Conservation (phyloP, 2,797 vertebrate species). For the Molossus molossus region DNA sequence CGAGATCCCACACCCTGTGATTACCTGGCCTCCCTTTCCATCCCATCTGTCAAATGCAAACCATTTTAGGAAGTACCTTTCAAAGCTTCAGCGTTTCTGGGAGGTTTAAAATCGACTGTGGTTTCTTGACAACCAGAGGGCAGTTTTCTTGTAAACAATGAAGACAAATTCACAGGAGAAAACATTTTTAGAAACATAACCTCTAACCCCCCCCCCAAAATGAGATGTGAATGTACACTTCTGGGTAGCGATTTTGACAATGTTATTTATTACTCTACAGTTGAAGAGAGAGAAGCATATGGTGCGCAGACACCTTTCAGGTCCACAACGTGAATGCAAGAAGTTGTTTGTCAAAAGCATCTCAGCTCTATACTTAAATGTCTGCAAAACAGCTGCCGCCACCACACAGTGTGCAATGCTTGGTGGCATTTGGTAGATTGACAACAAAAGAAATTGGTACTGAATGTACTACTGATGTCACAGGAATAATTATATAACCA, state of each 20-base stretch:
- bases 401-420: not conserved
- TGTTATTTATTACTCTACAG: not conserved
- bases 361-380: slow-evolving; percentile 38
- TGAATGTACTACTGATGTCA: slow-evolving; percentile 67
- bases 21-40: not conserved
- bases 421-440: slow-evolving; percentile 71
- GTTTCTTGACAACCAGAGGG: not conserved
- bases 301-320: slow-evolving; percentile 42
- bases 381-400: slow-evolving; percentile 61
- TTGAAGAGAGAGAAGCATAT: not conserved
- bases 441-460: slow-evolving; percentile 73
- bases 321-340: not conserved
- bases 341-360: not conserved
- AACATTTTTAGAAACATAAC: slow-evolving; percentile 65
- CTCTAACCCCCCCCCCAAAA: not conserved
- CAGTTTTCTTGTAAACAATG: not conserved
- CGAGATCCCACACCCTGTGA: rapidly evolving
- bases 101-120: not conserved
- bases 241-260: slow-evolving; percentile 25
- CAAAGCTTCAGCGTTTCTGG: not conserved
- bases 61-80: not conserved
- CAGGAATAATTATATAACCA: slow-evolving; percentile 66
- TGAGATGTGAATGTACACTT: not conserved
- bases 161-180: slow-evolving; percentile 35
- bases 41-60: not conserved